A percentile compares a stretch with the other conserved stretches of the same genome.
phyloP scores from a whole-genome alignment of 2,888 invertebrate genomes.

The Bimastos eiseni region DNA sequence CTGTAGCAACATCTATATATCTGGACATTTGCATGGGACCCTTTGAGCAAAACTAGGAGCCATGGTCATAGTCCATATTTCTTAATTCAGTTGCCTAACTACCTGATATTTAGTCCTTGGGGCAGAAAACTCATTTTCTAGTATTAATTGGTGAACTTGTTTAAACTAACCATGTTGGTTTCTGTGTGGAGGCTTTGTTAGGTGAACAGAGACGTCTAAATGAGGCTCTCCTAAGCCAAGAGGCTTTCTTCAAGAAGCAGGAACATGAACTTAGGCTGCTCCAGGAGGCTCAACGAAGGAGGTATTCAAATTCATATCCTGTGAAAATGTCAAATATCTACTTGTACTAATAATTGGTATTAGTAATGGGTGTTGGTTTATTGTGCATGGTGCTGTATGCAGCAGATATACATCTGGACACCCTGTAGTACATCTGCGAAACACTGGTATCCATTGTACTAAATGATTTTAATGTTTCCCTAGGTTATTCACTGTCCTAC shows the following conservation, averaged over 20 bases:
- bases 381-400: background rate
- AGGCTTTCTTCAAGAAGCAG: constrained; percentile 16
- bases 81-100: too few species aligned
- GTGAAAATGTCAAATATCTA: too few species aligned
- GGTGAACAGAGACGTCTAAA: background rate
- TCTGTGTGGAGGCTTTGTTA: background rate
- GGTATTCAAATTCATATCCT: background rate
- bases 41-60: too few species aligned
- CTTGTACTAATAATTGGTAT: too few species aligned
- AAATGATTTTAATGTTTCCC: background rate
- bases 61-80: too few species aligned
- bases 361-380: background rate
- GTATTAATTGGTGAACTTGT: background rate
- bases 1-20: too few species aligned
- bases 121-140: background rate
- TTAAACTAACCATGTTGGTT: background rate
- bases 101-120: too few species aligned
- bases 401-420: background rate
- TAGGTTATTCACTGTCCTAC: background rate
- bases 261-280: background rate
- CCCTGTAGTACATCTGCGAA: background rate
- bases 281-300: background rate
- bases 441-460: background rate
- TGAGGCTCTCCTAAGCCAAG: background rate
- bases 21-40: too few species aligned